phyloP scores from a whole-genome alignment of 2,797 vertebrate species.

The Falco columbarius region DNA sequence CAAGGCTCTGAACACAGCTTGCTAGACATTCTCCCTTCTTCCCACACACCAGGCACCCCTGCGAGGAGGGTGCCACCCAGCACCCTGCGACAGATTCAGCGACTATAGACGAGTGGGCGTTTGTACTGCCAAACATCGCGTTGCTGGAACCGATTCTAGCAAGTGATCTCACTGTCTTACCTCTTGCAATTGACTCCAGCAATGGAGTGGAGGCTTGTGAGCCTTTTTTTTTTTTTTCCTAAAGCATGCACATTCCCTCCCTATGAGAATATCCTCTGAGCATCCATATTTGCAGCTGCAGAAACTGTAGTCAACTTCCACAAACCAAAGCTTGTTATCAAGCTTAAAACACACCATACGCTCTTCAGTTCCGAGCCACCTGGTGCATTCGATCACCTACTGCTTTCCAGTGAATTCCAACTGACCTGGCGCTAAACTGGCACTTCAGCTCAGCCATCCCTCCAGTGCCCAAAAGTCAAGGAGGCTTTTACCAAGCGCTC shows the following conservation, averaged over 20 bases:
- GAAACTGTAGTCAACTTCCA: neutral
- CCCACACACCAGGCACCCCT: neutral
- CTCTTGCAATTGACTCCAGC: neutral
- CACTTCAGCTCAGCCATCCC: neutral
- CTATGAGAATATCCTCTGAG: neutral
- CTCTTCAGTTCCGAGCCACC: neutral
- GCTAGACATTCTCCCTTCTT: neutral
- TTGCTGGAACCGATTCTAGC: neutral
- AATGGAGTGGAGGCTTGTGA: neutral
- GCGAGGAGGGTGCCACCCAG: rapidly evolving
- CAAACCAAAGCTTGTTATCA: neutral
- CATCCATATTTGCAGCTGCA: neutral
- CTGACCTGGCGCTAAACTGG: neutral
- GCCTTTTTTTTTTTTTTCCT: neutral
- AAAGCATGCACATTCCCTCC: neutral
- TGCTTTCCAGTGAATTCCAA: neutral
- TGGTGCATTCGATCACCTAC: neutral
- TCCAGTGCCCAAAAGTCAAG: neutral
- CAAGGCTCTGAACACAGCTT: neutral
- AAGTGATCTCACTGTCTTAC: neutral
- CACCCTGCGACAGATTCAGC: neutral
- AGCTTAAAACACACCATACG: neutral
- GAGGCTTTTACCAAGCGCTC: neutral
- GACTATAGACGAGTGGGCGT: rapidly evolving
- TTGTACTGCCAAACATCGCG: neutral